Evolutionary conservation across 2,888 invertebrate species (phyloP), one percentile per base, ranked within the genome.

Genomic region (Callosobruchus maculatus): DNA sequence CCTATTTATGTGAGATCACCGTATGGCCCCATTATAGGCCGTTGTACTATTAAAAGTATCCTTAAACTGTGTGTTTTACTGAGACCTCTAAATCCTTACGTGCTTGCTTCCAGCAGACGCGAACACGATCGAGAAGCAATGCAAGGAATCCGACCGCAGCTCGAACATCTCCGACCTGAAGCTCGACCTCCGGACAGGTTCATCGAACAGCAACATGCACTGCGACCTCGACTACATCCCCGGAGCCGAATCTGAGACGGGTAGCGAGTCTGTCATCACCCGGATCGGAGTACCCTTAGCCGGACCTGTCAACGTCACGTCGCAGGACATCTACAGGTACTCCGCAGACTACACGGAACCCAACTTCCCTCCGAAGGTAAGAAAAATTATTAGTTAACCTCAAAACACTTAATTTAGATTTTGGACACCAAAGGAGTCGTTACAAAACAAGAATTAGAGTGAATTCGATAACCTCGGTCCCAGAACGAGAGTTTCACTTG

Each of bases 101-200:
- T 72, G 68, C 72, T 74, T 73, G 79, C 81, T 83, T 81, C 79
- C 82, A 84, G 88, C 87, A 80, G 89, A 89, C 77, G 86, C 87
- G 73, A 88, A 91, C 78, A 89, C 90, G 68, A 88, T 88, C 71
- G 89, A 90, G 80, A 90, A 90, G 80, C 89, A 89, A 78, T 92
- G 90, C 79, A 93, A 93, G 80, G 94, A 94, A 84, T 96, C 96
- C 75, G 97, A 97, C 85, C 90, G 95, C 80, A 96, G 96, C 83
- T 97, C 97, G 72, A 96, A 96, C 85, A 96, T 97, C 82, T 97
- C 97, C 79, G 97, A 97, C 88, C 89, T 97, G 84, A 97, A 97
- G 87, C 90, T 96, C 78, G 97, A 97, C 87, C 90, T 97, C 77
- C 90, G 96, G 75, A 96, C 96, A 70, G 93, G 93, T 13, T 94